Conservation (phyloP, 2,113 vertebrate species). For the Platichthys flesus region DNA sequence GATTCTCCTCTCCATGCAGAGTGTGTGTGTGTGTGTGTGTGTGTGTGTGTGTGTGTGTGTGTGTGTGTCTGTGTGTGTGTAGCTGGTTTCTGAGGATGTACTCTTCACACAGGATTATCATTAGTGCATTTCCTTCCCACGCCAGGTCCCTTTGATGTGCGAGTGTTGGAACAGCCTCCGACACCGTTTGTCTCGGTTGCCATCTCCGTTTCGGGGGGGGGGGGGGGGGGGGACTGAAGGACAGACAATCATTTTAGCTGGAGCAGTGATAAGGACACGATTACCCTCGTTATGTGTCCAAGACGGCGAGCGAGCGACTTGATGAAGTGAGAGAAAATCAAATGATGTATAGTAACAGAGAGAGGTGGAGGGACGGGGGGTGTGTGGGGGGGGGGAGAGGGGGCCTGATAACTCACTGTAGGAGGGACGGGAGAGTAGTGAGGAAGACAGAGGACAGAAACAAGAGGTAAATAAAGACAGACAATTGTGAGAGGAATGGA, state of each 20-base stretch:
- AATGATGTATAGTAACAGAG: background rate
- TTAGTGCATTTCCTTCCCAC: slow-evolving; percentile 51
- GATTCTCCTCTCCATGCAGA: background rate
- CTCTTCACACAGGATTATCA: slow-evolving; percentile 64
- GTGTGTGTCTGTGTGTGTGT: slow-evolving; percentile 19
- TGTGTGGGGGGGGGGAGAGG: too few relatives aligned
- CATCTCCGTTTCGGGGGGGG: slow-evolving; percentile 24
- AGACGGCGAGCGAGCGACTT: background rate
- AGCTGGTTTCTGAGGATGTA: slow-evolving; percentile 41
- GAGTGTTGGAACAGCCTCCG: slow-evolving; percentile 59
- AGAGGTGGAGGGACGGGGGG: background rate
- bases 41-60: too few relatives aligned
- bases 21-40: background rate
- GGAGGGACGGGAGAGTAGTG: background rate
- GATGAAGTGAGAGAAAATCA: background rate
- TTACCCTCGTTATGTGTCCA: background rate
- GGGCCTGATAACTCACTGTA: too few relatives aligned
- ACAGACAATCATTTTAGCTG: slow-evolving; percentile 24
- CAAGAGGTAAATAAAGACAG: too few relatives aligned
- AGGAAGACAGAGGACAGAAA: background rate
- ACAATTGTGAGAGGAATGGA: too few relatives aligned
- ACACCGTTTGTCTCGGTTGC: slow-evolving; percentile 3
- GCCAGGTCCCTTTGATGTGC: slow-evolving; percentile 55
- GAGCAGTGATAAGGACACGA: slow-evolving; percentile 37
- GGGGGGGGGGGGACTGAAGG: background rate